A percentile compares a stretch with the other conserved stretches of the same genome.
Conservation (phyloP, 2,113 vertebrate species). For the Hemiscyllium ocellatum region DNA sequence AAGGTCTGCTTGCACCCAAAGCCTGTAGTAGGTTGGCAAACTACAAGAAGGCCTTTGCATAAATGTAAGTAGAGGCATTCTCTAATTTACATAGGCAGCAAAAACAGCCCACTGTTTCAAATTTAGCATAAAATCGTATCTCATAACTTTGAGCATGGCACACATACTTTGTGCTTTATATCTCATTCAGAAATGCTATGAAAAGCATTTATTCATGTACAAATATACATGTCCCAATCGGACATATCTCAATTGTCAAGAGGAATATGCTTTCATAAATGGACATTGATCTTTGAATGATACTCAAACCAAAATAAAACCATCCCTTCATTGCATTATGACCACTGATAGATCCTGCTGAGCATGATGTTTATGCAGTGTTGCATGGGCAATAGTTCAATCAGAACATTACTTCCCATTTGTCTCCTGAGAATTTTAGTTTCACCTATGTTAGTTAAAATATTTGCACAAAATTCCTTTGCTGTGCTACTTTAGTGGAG, state of each 20-base stretch:
- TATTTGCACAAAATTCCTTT: neutral
- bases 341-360: neutral
- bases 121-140: neutral
- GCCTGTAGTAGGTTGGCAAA: neutral
- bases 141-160: neutral
- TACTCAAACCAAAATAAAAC: neutral
- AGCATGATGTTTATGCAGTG: neutral
- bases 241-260: neutral
- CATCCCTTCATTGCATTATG: neutral
- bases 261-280: neutral
- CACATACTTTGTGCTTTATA: neutral
- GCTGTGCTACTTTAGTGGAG: neutral
- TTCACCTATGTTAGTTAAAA: neutral
- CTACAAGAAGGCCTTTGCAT: neutral
- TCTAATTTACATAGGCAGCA: neutral
- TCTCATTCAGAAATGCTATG: neutral
- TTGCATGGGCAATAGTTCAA: neutral
- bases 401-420: slow-evolving; percentile 14
- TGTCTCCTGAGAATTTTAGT: neutral
- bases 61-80: neutral
- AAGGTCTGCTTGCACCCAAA: neutral
- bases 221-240: neutral
- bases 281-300: neutral
- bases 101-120: neutral
- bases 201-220: neutral